Evolutionary conservation across 1,140 invertebrate genomes (phyloP).

Genomic region (Arion vulgaris): DNA sequence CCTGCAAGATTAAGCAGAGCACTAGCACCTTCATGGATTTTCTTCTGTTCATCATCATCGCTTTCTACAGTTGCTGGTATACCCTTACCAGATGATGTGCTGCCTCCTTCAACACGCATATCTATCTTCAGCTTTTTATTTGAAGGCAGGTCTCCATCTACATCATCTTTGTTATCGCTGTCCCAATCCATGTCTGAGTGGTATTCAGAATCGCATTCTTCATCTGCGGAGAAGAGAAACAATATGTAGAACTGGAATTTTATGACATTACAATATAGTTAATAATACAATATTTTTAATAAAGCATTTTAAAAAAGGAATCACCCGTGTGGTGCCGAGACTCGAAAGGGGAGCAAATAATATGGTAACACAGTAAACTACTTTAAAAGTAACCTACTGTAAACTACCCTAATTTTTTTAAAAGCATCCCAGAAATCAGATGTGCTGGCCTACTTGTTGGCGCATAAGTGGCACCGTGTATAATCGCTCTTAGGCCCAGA

Average conservation of each 20-base stretch:
- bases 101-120: background rate
- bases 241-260: background rate
- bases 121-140: slow-evolving; percentile 37
- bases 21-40: slow-evolving; percentile 85
- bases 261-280: background rate
- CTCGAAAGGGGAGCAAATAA: too few species aligned
- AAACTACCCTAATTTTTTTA: too few species aligned
- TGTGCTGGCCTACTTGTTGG: too few species aligned
- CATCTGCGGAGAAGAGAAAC: slow-evolving; percentile 23
- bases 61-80: slow-evolving; percentile 29
- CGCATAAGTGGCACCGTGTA: too few species aligned
- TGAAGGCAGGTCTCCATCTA: slow-evolving; percentile 49
- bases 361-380: too few species aligned
- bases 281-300: background rate
- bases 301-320: background rate
- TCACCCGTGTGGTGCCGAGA: too few species aligned
- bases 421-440: too few species aligned
- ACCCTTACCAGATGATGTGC: slow-evolving; percentile 4
- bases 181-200: slow-evolving; percentile 56
- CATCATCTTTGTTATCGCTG: slow-evolving; percentile 57
- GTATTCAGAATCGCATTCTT: slow-evolving; percentile 50
- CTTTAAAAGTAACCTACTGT: too few species aligned
- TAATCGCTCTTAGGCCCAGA: too few species aligned
- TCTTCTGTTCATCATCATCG: slow-evolving; percentile 80
- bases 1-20: slow-evolving; percentile 83